Evolutionary conservation across 2,797 vertebrate species (phyloP).

Genomic region (Sarcophilus harrisii): DNA sequence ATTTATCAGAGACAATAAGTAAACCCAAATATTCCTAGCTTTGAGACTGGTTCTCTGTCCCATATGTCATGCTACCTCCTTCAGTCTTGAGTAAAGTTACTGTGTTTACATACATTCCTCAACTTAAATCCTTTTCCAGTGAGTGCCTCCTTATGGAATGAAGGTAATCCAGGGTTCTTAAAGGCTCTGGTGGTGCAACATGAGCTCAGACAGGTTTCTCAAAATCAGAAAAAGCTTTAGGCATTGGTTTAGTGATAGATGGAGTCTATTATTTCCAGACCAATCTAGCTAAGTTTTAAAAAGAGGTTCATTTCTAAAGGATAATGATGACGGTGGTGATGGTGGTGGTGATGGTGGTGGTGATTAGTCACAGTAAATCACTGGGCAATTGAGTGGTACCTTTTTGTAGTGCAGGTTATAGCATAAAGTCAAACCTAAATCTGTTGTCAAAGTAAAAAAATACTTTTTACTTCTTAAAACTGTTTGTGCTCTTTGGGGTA

Average conservation of each 20-base stretch:
- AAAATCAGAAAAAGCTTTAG: too few species aligned
- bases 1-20: not conserved
- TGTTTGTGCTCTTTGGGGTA: too few species aligned
- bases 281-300: not conserved
- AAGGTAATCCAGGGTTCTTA: not conserved
- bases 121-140: not conserved
- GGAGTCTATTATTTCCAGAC: not conserved
- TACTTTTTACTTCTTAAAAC: too few species aligned
- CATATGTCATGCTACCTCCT: not conserved
- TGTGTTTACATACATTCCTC: not conserved
- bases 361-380: not conserved
- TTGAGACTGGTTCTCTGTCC: not conserved
- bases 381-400: not conserved
- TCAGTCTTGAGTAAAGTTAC: not conserved
- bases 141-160: not conserved
- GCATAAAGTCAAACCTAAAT: too few species aligned
- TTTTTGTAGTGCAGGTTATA: too few species aligned
- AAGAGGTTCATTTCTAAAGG: not conserved
- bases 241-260: not conserved
- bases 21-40: not conserved
- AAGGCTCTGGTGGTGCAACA: not conserved
- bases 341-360: not conserved
- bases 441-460: too few species aligned
- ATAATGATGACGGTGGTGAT: not conserved
- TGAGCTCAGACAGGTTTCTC: not conserved